Evolutionary conservation across 2,888 invertebrate genomes (phyloP).

Genomic region (Acrobeloides nanus): DNA sequence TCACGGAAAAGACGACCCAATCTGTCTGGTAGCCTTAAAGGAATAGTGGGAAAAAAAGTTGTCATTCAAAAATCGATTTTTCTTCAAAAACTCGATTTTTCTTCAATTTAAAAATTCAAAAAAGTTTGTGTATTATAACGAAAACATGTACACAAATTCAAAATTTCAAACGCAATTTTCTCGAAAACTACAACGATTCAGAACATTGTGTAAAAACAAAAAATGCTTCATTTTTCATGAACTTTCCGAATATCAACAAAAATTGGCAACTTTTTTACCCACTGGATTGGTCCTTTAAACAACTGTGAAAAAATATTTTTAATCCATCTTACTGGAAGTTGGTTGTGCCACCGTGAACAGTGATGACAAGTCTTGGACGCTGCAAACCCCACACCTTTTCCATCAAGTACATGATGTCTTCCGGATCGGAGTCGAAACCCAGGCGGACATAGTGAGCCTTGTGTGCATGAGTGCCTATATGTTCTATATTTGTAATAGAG

Average conservation of each 20-base stretch:
- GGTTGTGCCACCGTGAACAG: conserved; percentile 92
- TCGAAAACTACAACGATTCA: no score
- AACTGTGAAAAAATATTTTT: not conserved
- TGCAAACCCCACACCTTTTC: conserved; percentile 91
- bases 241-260: no score
- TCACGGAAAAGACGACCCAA: conserved; percentile 87
- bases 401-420: conserved; percentile 81
- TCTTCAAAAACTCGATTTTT: not conserved
- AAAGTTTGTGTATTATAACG: no score
- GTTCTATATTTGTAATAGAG: not conserved
- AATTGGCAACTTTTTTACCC: no score
- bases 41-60: not conserved
- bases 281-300: conserved; percentile 1
- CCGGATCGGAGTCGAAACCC: conserved; percentile 86
- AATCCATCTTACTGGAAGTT: conserved; percentile 65
- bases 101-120: no score
- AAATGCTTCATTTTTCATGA: no score
- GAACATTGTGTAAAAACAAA: no score
- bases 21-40: conserved; percentile 14
- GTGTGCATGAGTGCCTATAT: conserved; percentile 47
- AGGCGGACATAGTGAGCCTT: conserved; percentile 78
- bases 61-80: no score
- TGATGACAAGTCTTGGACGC: conserved; percentile 88
- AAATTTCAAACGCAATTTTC: not conserved
- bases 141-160: no score